Conservation (phyloP, 2,797 vertebrate genomes). For the Chiloscyllium punctatum region DNA sequence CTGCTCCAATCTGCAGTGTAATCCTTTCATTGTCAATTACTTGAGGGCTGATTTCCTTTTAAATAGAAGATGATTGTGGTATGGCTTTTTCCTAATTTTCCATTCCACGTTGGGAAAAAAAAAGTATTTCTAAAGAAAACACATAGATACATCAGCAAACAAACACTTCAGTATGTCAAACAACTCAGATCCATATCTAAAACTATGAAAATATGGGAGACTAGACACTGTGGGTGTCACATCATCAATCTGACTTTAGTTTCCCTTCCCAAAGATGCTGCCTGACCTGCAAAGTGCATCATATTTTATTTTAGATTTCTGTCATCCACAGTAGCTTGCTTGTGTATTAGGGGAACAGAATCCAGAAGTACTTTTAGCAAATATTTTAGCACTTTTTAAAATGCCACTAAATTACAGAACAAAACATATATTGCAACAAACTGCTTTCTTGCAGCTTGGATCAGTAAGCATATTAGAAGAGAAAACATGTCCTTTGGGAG, state of each 20-base stretch:
- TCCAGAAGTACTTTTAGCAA: neutral
- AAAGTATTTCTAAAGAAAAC: neutral
- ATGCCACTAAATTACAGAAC: neutral
- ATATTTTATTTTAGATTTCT: neutral
- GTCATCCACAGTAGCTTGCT: neutral
- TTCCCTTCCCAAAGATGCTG: neutral
- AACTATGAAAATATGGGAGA: neutral
- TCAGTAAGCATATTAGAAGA: neutral
- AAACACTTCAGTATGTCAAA: conserved; percentile 12
- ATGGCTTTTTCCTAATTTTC: conserved; percentile 91
- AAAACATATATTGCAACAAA: neutral
- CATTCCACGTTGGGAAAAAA: conserved; percentile 81
- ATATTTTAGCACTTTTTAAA: neutral
- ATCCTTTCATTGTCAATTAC: conserved; percentile 93
- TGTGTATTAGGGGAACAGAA: neutral
- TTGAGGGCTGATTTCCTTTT: conserved; percentile 79
- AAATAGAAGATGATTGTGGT: conserved; percentile 86
- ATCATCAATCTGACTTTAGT: neutral
- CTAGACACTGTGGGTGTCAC: neutral
- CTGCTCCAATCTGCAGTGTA: conserved; percentile 78
- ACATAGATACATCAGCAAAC: neutral
- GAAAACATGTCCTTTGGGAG: neutral
- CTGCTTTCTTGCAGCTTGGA: neutral
- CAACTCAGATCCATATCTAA: neutral
- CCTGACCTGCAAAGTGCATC: neutral